phyloP scores from a whole-genome alignment of 2,888 invertebrate species.

The Meghimatium bilineatum region DNA sequence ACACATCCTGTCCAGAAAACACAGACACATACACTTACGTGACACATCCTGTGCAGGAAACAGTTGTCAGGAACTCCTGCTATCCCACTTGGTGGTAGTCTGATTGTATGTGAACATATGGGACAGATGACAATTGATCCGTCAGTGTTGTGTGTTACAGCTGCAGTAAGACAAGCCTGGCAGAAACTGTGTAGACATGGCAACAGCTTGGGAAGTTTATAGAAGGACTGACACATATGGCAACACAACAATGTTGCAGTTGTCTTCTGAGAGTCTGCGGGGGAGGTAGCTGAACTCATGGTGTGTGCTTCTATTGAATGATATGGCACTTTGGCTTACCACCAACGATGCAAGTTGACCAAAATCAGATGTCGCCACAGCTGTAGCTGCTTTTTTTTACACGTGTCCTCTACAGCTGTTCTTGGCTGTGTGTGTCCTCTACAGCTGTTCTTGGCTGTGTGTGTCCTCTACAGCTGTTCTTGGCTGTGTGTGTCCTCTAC shows the following conservation, averaged over 20 bases:
- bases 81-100: conserved; percentile 46
- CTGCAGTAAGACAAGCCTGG: conserved; percentile 36
- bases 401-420: too few relatives aligned
- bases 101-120: conserved; percentile 44
- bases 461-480: too few relatives aligned
- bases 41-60: conserved; percentile 51
- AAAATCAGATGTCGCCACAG: too few relatives aligned
- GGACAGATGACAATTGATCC: conserved; percentile 46
- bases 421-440: too few relatives aligned
- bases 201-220: conserved; percentile 46
- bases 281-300: neutral
- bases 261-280: neutral
- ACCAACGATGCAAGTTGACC: too few relatives aligned
- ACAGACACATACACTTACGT: conserved; percentile 3
- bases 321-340: too few relatives aligned
- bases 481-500: too few relatives aligned
- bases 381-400: too few relatives aligned
- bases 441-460: too few relatives aligned
- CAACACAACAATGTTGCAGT: conserved; percentile 27
- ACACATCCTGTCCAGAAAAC: too few relatives aligned
- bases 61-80: conserved; percentile 48
- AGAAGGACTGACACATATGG: conserved; percentile 50
- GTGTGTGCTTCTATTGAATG: too few relatives aligned
- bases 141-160: neutral
- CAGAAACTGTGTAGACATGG: conserved; percentile 53